phyloP scores from a whole-genome alignment of 1,140 invertebrate genomes.

The Pogonus chalceus region DNA sequence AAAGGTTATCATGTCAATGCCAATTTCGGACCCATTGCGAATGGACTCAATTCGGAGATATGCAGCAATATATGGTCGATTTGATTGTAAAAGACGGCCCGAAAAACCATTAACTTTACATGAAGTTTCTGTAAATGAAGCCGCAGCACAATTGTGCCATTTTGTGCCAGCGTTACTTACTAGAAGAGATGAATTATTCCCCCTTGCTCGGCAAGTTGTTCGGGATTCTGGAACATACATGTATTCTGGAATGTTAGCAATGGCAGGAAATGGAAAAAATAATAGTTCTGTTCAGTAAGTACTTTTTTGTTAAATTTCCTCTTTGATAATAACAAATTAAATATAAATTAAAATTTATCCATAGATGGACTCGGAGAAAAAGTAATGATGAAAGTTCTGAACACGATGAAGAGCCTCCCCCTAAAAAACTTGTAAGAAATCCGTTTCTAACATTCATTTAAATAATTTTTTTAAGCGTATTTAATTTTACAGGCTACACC shows the following conservation, averaged over 20 bases:
- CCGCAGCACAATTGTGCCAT: slow-evolving; percentile 88
- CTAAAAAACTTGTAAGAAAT: not conserved
- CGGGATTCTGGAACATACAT: slow-evolving; percentile 84
- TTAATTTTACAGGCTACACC: no score
- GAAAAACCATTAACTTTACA: slow-evolving; percentile 93
- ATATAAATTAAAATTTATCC: not conserved
- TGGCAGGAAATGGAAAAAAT: not conserved
- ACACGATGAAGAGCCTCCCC: not conserved
- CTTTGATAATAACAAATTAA: not conserved
- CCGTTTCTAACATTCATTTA: no score
- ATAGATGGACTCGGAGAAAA: not conserved
- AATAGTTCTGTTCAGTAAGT: not conserved
- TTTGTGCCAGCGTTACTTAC: slow-evolving; percentile 83
- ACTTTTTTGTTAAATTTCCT: not conserved
- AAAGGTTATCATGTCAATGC: slow-evolving; percentile 79
- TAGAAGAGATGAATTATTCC: slow-evolving; percentile 87
- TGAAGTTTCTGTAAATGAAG: slow-evolving; percentile 96
- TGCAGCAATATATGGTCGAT: slow-evolving; percentile 91
- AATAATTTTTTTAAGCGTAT: no score
- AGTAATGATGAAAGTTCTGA: not conserved
- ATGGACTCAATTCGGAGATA: slow-evolving; percentile 94
- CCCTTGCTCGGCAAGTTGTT: slow-evolving; percentile 87
- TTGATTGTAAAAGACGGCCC: slow-evolving; percentile 91
- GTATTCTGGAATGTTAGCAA: slow-evolving; percentile 40
- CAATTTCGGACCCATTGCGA: slow-evolving; percentile 72